Evolutionary conservation across 2,888 invertebrate species (phyloP).

Genomic region (Apotomis turbidana): DNA sequence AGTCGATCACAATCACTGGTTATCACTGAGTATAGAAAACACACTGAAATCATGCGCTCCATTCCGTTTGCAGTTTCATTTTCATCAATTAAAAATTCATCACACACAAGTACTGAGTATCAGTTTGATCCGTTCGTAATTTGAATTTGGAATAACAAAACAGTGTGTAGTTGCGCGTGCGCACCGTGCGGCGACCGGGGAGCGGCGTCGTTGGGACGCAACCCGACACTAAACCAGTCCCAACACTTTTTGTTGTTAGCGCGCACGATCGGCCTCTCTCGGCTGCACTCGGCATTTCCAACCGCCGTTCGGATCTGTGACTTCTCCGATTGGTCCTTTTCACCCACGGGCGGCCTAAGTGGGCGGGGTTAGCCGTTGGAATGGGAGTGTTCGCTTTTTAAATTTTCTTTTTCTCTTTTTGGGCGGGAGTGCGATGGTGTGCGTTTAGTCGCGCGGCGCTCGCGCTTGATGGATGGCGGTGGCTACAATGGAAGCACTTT

Average conservation of each 20-base stretch:
- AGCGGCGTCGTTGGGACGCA: conserved; percentile 82
- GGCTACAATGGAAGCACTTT: conserved; percentile 62
- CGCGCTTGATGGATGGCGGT: conserved; percentile 74
- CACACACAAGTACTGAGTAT: conserved; percentile 70
- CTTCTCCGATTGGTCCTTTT: conserved; percentile 58
- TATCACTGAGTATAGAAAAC: conserved; percentile 76
- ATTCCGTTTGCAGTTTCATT: conserved; percentile 77
- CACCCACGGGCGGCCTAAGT: conserved; percentile 61
- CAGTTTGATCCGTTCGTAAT: conserved; percentile 40
- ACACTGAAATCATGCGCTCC: conserved; percentile 80
- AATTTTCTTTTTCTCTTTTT: conserved; percentile 83
- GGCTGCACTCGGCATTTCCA: conserved; percentile 62
- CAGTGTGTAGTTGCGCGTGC: conserved; percentile 75
- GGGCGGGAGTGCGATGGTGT: conserved; percentile 77
- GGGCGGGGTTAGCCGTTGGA: conserved; percentile 64
- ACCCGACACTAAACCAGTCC: conserved; percentile 83
- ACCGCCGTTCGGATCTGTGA: conserved; percentile 55
- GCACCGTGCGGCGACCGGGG: conserved; percentile 75
- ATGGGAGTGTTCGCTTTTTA: conserved; percentile 82
- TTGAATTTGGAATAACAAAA: conserved; percentile 52
- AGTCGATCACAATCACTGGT: conserved; percentile 79
- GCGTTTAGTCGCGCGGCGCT: conserved; percentile 77
- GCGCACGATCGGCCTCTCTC: conserved; percentile 73
- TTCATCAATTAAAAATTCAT: conserved; percentile 57
- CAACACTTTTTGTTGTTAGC: conserved; percentile 82